Evolutionary conservation across 1,140 invertebrate genomes (phyloP), one percentile per base, ranked within the genome.

Genomic region (Trinorchestia longiramus): DNA sequence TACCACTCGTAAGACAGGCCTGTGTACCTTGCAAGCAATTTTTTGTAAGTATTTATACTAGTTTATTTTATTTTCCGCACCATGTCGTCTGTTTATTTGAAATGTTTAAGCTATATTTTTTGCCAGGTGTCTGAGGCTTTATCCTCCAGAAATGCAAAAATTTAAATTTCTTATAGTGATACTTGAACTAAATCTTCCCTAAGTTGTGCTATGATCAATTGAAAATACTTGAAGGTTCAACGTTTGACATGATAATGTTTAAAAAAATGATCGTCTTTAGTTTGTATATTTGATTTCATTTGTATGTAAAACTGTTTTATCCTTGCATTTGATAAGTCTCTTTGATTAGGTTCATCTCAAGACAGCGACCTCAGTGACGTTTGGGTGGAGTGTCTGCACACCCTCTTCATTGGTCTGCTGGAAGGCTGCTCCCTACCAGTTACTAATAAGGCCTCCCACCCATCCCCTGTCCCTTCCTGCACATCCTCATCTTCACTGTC

Each of bases 351-450:
- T 15, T 77, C 62, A 15, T 36, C 41, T 43, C 8, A 41, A 90
- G 92, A 94, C 43, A 91, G 88, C 11, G 92, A 94, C 44, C 92
- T 94, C 43, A 94, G 92, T 94, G 92, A 94, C 92, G 92, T 94
- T 45, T 94, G 92, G 92, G 44, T 94, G 36, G 92, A 94, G 92
- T 94, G 92, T 40, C 43, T 94, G 3, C 92, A 94, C 44, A 94
- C 11, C 11, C 92, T 94, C 44, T 47, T 94, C 40, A 94, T 94
- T 45, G 92, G 92, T 40, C 43, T 94, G 11, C 44, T 94, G 43
- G 92, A 94, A 94, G 92, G 92, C 92, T 94, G 92, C 44, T 94
- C 92, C 92, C 44, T 94, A 44, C 92, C 92, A 19, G 44, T 94
- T 11, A 45, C 92, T 40, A 53, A n/a, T n/a, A 92, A 94, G n/a